These are phyloP conservation scores for Drosophila mimetica DNA, from an alignment of 2,888 invertebrate genomes.

Conservation along the genomic window DNA sequence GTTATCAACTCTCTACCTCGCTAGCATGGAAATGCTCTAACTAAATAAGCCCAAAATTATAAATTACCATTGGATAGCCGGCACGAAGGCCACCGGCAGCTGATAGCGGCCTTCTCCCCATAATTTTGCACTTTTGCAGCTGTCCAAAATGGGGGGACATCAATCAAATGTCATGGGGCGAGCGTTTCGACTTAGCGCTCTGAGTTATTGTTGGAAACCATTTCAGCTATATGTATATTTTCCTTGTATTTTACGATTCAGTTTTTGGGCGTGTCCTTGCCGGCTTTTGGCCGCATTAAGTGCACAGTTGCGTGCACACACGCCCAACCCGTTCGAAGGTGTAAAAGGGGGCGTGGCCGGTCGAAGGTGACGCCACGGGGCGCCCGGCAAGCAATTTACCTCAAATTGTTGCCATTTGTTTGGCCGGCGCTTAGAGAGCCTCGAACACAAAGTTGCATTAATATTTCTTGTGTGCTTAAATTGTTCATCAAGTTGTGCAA, in stretches of 20 bases:
- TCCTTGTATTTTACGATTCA: constrained; percentile 29
- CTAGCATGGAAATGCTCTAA: constrained; percentile 52
- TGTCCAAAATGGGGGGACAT: constrained; percentile 61
- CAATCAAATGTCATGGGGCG: constrained; percentile 75
- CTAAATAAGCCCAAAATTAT: constrained; percentile 66
- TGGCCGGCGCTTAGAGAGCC: constrained; percentile 54
- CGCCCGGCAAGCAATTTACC: constrained; percentile 70
- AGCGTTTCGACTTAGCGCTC: constrained; percentile 63
- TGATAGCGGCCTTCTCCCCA: constrained; percentile 59
- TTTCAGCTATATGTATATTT: constrained; percentile 10
- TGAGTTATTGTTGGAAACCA: constrained; percentile 55
- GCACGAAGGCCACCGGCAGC: constrained; percentile 63
- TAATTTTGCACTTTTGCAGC: constrained; percentile 66
- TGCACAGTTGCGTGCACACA: constrained; percentile 72
- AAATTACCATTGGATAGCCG: constrained; percentile 68
- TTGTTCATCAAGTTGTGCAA: constrained; percentile 61
- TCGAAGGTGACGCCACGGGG: constrained; percentile 63
- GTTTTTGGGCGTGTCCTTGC: constrained; percentile 56
- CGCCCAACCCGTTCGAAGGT: constrained; percentile 67
- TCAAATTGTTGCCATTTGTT: constrained; percentile 79
- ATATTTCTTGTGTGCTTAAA: constrained; percentile 62
- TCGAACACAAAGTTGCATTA: constrained; percentile 55
- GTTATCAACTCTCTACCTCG: constrained; percentile 41
- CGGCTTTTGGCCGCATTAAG: constrained; percentile 53
- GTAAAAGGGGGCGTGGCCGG: constrained; percentile 70